Evolutionary conservation across 2,888 invertebrate species (phyloP).

Genomic region (Liposcelis brunnea): DNA sequence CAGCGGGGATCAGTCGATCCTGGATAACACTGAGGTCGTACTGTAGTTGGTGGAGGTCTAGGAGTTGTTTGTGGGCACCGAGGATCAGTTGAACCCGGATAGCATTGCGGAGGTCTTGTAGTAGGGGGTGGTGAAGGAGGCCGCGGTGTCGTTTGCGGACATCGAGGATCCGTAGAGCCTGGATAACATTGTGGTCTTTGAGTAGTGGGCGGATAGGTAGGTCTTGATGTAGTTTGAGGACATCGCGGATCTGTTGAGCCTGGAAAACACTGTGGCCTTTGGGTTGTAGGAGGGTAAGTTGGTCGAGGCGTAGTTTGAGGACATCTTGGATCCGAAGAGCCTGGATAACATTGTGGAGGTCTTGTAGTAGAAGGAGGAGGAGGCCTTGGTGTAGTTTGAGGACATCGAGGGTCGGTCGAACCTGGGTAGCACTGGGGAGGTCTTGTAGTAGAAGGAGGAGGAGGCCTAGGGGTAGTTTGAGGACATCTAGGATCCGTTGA

Average conservation of each 20-base stretch:
- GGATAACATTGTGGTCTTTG: slow-evolving; percentile 17
- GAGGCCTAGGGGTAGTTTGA: slow-evolving; percentile 19
- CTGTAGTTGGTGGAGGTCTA: slow-evolving; percentile 16
- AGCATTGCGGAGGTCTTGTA: slow-evolving; percentile 21
- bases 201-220: slow-evolving; percentile 7
- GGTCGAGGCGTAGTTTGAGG: slow-evolving; percentile 14
- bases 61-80: slow-evolving; percentile 12
- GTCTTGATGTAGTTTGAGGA: slow-evolving; percentile 10
- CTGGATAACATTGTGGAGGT: slow-evolving; percentile 13
- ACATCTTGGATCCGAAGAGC: slow-evolving; percentile 22
- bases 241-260: slow-evolving; percentile 15
- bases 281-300: slow-evolving; percentile 18
- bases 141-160: slow-evolving; percentile 17
- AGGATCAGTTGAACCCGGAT: slow-evolving; percentile 17
- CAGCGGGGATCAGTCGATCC: slow-evolving; percentile 21
- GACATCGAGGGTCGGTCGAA: slow-evolving; percentile 22
- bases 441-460: slow-evolving; percentile 20
- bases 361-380: slow-evolving; percentile 18
- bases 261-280: slow-evolving; percentile 13
- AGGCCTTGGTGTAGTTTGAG: slow-evolving; percentile 12
- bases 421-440: slow-evolving; percentile 14
- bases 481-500: slow-evolving; percentile 19
- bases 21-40: slow-evolving; percentile 20
- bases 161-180: slow-evolving; percentile 21
- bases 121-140: slow-evolving; percentile 16